These are phyloP conservation scores for Kryptolebias ocellatus DNA, from an alignment of 2,797 vertebrate genomes.

Conservation along the genomic window DNA sequence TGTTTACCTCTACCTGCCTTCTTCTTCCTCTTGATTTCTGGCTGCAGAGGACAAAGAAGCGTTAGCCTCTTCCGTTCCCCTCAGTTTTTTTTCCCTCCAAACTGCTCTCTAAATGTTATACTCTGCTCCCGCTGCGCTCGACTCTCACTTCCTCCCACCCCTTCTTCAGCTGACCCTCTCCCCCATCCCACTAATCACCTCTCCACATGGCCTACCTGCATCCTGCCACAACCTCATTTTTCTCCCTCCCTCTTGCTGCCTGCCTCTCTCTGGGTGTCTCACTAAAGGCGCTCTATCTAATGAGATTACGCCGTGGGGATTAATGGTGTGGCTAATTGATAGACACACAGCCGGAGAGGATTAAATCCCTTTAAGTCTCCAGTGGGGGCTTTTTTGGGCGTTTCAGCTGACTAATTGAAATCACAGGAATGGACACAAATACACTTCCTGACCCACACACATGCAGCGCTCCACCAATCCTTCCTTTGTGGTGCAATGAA, in stretches of 20 bases:
- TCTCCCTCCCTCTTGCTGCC: conserved; percentile 50
- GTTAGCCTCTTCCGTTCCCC: conserved; percentile 12
- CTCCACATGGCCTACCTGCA: conserved; percentile 63
- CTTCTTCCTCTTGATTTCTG: conserved; percentile 11
- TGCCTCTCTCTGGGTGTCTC: conserved; percentile 77
- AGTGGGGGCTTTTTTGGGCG: conserved; percentile 66
- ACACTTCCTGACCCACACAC: conserved; percentile 59
- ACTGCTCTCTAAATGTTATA: conserved; percentile 55
- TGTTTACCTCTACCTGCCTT: conserved; percentile 23
- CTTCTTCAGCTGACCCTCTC: conserved; percentile 44
- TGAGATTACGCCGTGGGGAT: conserved; percentile 84
- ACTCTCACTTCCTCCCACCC: conserved; percentile 19
- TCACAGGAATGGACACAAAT: conserved; percentile 75
- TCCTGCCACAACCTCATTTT: conserved; percentile 59
- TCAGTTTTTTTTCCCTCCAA: conserved; percentile 24
- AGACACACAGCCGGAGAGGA: conserved; percentile 81
- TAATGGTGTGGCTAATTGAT: conserved; percentile 86
- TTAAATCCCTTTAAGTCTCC: conserved; percentile 80
- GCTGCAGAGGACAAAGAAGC: conserved; percentile 16
- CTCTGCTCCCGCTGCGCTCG: conserved; percentile 42
- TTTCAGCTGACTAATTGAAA: conserved; percentile 79
- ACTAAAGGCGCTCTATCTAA: conserved; percentile 83
- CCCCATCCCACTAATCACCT: conserved; percentile 67
- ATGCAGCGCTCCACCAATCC: conserved; percentile 10
- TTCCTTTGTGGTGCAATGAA: conserved; percentile 40